phyloP scores from a whole-genome alignment of 2,113 vertebrate species.

The Hiodon alosoides region DNA sequence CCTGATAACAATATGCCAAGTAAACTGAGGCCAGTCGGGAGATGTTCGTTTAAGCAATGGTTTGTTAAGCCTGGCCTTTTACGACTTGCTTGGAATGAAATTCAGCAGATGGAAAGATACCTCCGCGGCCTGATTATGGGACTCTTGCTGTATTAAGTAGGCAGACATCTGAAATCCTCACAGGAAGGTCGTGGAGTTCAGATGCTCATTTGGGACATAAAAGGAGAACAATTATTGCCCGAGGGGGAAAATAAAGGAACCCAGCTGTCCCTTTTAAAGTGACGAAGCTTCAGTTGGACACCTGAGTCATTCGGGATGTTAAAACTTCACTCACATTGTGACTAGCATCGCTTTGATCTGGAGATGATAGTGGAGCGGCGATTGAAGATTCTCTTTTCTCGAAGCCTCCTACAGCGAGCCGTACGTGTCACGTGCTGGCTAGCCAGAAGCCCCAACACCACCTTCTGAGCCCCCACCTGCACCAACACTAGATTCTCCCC shows the following conservation, averaged over 20 bases:
- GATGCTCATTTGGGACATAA: not conserved
- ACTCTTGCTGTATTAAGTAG: not conserved
- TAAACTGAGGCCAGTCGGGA: not conserved
- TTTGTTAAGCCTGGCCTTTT: not conserved
- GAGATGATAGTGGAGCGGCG: no score
- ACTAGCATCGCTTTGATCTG: not conserved
- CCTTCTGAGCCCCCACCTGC: no score
- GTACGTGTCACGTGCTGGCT: no score
- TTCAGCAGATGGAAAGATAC: not conserved
- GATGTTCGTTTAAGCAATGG: constrained; percentile 8
- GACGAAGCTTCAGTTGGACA: not conserved
- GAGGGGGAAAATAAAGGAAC: not conserved
- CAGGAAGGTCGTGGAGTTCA: constrained; percentile 2
- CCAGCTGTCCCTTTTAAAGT: not conserved
- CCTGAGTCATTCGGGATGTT: constrained; percentile 4
- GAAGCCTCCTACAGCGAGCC: no score
- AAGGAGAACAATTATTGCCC: not conserved
- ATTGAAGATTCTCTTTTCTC: no score
- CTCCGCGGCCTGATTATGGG: not conserved
- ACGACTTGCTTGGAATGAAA: not conserved
- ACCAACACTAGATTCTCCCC: no score
- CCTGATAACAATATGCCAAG: constrained; percentile 18
- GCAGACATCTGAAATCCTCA: not conserved
- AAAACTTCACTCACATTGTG: not conserved
- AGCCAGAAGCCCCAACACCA: no score